Base-by-base conservation (phyloP, 2,113 vertebrate genomes). In the Rhadina sibilatrix region DNA sequence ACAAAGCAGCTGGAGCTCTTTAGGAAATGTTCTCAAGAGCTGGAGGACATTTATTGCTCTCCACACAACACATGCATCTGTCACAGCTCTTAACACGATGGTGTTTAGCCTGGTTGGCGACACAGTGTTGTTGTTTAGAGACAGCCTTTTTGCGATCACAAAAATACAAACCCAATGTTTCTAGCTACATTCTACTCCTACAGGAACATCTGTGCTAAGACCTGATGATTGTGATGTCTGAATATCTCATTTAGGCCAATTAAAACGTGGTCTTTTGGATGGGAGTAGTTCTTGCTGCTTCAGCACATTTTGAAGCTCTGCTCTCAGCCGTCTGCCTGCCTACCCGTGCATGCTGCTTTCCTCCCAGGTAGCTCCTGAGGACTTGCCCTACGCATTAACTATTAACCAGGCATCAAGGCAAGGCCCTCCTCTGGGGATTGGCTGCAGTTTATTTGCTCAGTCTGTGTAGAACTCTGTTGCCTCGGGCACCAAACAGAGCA, bases 361-460 rank as follows among this genome's bases (percentile, higher is more conserved):
- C 87, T 75, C 77, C 13, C 24, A 71, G 91, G 57, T 75, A 87
- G 69, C 86, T 86, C 40, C 86, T 57, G 37, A 82, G 81, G 81
- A 24, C 83, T 91, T 85, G 78, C 63, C 77, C 66, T 76, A 0
- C 59, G 47, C 78, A 91, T 96, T 96, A 90, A 91, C 49, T 96
- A 88, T 96, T 95, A 87, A 96, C 35, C 42, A 95, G 63, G 46
- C 63, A 83, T 85, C 78, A 70, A 77, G 85, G 79, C 68, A 40
- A 56, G 71, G 54, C 28, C 35, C 75, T 85, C 87, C 92, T 54
- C 5, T 40, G 93, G 79, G 93, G 47, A 20, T 3, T 64, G 88
- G 21, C 71, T 75, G 87, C 79, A 56, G 85, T 74, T 94, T 66
- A 85, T 92, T 83, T 70, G 91, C 70, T 80, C 85, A 2, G 40